Evolutionary conservation across 2,888 invertebrate genomes (phyloP), one percentile per base, ranked within the genome.

Genomic region (Mesorhabditis sp.): DNA sequence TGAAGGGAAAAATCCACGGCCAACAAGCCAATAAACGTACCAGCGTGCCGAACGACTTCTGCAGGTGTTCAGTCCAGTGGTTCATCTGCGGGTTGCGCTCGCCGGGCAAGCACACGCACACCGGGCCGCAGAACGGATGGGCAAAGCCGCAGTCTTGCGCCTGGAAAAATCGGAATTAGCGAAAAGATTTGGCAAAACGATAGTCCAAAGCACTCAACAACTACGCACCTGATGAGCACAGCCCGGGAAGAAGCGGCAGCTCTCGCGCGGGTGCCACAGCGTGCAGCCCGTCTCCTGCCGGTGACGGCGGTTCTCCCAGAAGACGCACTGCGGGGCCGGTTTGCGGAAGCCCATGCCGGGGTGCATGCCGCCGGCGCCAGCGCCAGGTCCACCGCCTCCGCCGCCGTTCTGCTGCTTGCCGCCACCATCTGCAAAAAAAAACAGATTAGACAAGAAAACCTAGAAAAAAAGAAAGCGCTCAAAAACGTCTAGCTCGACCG

Each of bases 301-400:
- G 50, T 69, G 69, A 7, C 28, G 45, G 42, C 58, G 50, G 41
- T 69, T 50, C 43, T 69, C 65, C 69, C 69, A 69, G 13, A 64
- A 64, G 15, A 64, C 64, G 45, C 69, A 69, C 43, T 69, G 69
- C 4, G 65, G 65, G 7, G 43, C 63, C 15, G 44, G 68, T 63
- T 68, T 68, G 5, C 63, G 63, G 64, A 63, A 63, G 10, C 41
- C 13, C 42, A 28, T 28, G 28, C 28, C 28, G 28, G 28, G 28
- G 28, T 28, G 28, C 28, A 28, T 28, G 28, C 28, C 28, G 28
- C 28, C 28, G 28, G 28, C 28, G 28, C 28, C 28, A 28, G 28
- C 28, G 28, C 28, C 28, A 28, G 28, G 28, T 28, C 28, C 28
- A 28, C 28, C 28, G 28, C 28, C 28, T 28, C 28, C 28, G 28